Conservation (phyloP, 2,888 invertebrate species). For the Cyaniris semiargus region DNA sequence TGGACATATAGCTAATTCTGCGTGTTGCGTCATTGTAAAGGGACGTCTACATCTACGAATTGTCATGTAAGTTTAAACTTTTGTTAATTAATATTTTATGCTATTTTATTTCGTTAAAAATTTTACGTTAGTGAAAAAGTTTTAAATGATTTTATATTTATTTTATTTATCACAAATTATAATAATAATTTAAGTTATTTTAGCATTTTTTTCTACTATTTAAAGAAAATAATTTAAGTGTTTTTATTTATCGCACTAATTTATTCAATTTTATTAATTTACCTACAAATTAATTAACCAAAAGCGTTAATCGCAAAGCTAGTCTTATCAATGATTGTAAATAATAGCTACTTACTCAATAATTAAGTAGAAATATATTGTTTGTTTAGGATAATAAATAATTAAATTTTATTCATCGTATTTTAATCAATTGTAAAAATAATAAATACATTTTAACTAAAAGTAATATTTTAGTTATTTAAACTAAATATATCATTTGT, state of each 20-base stretch:
- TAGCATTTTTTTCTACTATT: not conserved
- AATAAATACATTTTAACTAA: slow-evolving; percentile 22
- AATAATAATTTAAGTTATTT: not conserved
- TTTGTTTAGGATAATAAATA: slow-evolving; percentile 66
- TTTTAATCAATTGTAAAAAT: slow-evolving; percentile 35
- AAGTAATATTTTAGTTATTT: slow-evolving; percentile 42
- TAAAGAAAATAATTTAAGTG: not conserved
- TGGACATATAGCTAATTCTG: too few relatives aligned
- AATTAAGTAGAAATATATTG: slow-evolving; percentile 69
- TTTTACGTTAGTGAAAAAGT: not conserved
- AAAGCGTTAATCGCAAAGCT: slow-evolving; percentile 54
- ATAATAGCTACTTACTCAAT: slow-evolving; percentile 77
- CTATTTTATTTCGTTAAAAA: slow-evolving; percentile 10
- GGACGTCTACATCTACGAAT: slow-evolving; percentile 10
- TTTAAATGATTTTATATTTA: slow-evolving; percentile 31
- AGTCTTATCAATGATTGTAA: slow-evolving; percentile 75
- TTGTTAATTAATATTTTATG: not conserved
- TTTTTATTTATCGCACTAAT: slow-evolving; percentile 4
- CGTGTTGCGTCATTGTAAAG: slow-evolving; percentile 1
- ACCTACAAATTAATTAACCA: slow-evolving; percentile 31
- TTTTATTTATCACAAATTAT: slow-evolving; percentile 22
- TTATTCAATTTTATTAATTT: not conserved
- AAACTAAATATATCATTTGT: slow-evolving; percentile 35
- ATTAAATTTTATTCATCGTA: slow-evolving; percentile 61
- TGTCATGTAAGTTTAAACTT: not conserved